Evolutionary conservation across 2,888 invertebrate genomes (phyloP), one percentile per base, ranked within the genome.

Genomic region (Furcula furcula): DNA sequence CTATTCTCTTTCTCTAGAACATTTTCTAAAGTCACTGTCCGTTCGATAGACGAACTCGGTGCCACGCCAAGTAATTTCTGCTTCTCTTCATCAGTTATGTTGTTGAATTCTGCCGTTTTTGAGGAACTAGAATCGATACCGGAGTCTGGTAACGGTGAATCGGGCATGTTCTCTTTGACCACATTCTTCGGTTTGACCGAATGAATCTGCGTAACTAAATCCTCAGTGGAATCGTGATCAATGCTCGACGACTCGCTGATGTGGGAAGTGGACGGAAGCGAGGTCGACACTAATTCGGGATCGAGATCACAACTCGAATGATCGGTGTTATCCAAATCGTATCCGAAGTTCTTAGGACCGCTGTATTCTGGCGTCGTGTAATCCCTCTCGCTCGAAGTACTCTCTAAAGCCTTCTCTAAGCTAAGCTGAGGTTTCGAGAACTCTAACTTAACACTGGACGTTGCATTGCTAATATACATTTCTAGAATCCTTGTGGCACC

Each of bases 71-170:
- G 64, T n/a, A 89, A 40, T 40, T 93, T 91, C 60, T 96, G 94
- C 65, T 98, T 98, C 68, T 98, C 97, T 73, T 98, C 98, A 65
- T 98, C 98, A 0, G 98, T 98, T 11, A 97, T 95, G 76, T 97
- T 97, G 31, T 92, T 86, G 37, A 92, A 80, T 59, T 90, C 91
- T 0, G 83, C 56, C 4, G 74, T 71, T 64, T 85, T 86, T 0
- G 85, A 79, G 1, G 81, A 74, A 44, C 65, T 70, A 0, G 82
- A 81, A 30, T 88, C 89, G 1, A 82, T 65, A 1, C 85, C 89
- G 1, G 85, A 85, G 57, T 89, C 87, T 0, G 88, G 88, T 29
- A 89, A 44, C 0, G 89, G 89, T 0, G 89, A 89, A 60, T 89
- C 89, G 0, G 89, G 89, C 76, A 88, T 80, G 42, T 84, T 86